Evolutionary conservation across 2,888 invertebrate genomes (phyloP), one percentile per base, ranked within the genome.

Genomic region (Pycnomerus fuliginosus): DNA sequence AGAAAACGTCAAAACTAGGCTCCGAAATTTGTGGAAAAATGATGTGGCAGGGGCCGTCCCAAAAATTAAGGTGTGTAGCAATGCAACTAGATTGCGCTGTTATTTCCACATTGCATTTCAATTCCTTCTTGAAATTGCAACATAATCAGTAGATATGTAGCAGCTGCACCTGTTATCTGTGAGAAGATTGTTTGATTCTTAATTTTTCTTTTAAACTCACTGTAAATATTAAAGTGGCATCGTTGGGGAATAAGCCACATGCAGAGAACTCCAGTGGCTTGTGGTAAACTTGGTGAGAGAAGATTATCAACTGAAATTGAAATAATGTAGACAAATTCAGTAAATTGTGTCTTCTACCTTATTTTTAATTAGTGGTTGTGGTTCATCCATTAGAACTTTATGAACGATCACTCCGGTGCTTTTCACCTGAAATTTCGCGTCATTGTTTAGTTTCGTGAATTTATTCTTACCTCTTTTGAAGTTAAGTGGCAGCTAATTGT

Each of bases 141-240:
- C 44, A 74, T 62, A 28, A 74, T 71, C 15, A 74, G 67, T n/a
- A 74, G 60, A 55, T 74, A 74, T 3, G 73, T 73, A 2, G 72
- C 71, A 1, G 70, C 70, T 11, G 69, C 68, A 1, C 73, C 70
- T 5, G 68, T 60, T 39, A 72, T 67, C 73, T 73, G 43, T 45
- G 66, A 68, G n/a, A n/a, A n/a, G n/a, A n/a, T n/a, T n/a, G n/a
- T n/a, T n/a, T n/a, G n/a, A n/a, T n/a, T n/a, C n/a, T n/a, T 20
- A 29, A 22, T 48, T 48, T 32, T 22, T 38, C 12, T 39, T 15
- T 17, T n/a, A 28, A n/a, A n/a, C 29, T 53, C 48, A 63, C 65
- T 34, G 52, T 56, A 38, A 58, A 61, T 17, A 63, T 25, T 10
- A 64, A 41, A 8, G 53, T 49, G 5, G 53, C 50, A 53, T 63